Percentiles rank a stretch among this genome's conserved stretches.
These are phyloP conservation scores for Trichomalopsis sarcophagae DNA, from an alignment of 1,140 invertebrate species.

Conservation along the genomic window DNA sequence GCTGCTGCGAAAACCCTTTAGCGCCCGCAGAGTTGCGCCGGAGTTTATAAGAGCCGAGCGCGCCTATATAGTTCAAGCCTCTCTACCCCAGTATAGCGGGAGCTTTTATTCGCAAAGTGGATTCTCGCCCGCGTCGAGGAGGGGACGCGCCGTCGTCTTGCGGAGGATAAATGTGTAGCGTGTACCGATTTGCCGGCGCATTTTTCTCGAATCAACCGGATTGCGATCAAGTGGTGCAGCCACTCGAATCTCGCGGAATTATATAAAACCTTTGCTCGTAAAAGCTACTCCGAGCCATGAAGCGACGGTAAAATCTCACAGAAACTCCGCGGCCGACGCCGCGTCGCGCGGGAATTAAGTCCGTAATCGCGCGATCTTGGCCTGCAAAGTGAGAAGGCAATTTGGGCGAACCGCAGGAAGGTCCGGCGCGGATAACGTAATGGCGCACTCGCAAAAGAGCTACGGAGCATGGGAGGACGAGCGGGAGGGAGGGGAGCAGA, in stretches of 20 bases:
- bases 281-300: too few species aligned
- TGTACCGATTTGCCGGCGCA: not conserved
- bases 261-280: too few species aligned
- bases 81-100: not conserved
- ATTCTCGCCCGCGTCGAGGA: not conserved
- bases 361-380: slow-evolving; percentile 68
- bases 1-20: slow-evolving; percentile 49
- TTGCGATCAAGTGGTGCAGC: not conserved
- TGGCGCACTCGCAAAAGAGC: slow-evolving; percentile 53
- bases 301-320: not conserved
- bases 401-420: slow-evolving; percentile 68
- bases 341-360: slow-evolving; percentile 56
- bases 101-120: slow-evolving; percentile 40
- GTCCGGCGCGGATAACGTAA: slow-evolving; percentile 69
- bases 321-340: not conserved
- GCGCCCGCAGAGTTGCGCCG: not conserved
- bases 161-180: not conserved
- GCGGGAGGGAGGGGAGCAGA: not conserved
- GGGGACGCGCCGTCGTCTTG: slow-evolving; percentile 3
- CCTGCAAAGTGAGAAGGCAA: slow-evolving; percentile 71
- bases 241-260: too few species aligned
- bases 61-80: not conserved
- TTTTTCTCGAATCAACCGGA: not conserved
- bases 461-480: slow-evolving; percentile 47
- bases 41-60: slow-evolving; percentile 32